Base-by-base conservation (phyloP, 2,888 invertebrate species). In the Apodemia duryi region DNA sequence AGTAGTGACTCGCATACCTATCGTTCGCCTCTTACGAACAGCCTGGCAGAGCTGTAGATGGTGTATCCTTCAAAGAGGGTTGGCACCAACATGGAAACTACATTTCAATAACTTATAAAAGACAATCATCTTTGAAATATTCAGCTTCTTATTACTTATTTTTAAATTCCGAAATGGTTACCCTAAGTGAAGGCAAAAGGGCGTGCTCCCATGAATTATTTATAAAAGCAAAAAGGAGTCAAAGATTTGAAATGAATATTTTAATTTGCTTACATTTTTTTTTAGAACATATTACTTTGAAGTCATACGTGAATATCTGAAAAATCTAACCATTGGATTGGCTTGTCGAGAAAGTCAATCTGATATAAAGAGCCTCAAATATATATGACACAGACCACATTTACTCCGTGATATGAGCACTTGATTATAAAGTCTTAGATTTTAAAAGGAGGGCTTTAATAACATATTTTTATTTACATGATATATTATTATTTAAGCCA, bases 181-280 rank as follows among this genome's bases (percentile, higher is more conserved):
- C 57, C 35, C 35, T 60, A 68, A 51, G 38, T 62, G 67, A 49
- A 65, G 67, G 63, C 66, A 66, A 70, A 70, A 69, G 70, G 69
- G 65, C 69, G 69, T 65, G 66, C 68, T 64, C 46, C 52, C 41
- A 64, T 70, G 70, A 75, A 74, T 73, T 66, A 72, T 70, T 69
- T 66, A 72, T 70, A 66, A 68, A 67, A 64, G 63, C 64, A 67
- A 65, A 68, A 69, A 80, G 78, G 80, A 81, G 81, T 82, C 76
- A 77, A 71, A 74, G 71, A 70, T 72, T 70, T 70, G 67, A 74
- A 75, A 71, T 69, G 67, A 72, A 72, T 69, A 68, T 70, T 70
- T 68, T 67, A 68, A 69, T 69, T 69, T 69, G 35, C 54, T 62
- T 68, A 68, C 66, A 65, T 68, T 69, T 66, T 46, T 64, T 62